Base-by-base conservation (phyloP, 2,797 vertebrate species). In the Eupleurogrammus muticus region DNA sequence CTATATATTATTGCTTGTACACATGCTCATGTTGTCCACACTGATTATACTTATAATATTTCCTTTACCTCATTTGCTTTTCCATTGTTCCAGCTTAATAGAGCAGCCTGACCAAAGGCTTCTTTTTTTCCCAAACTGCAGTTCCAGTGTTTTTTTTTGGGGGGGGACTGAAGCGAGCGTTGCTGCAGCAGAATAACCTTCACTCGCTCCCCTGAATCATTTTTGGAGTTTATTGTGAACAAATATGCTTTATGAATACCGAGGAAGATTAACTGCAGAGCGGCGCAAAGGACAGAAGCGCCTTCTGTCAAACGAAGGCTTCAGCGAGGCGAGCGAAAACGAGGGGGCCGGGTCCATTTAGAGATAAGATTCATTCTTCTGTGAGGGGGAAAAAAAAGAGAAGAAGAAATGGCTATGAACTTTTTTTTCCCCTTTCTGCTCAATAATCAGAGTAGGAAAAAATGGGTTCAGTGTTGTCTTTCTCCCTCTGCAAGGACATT, bases 351-450 rank as follows among this genome's bases (percentile, higher is more conserved):
- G 69, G 67, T 84, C 86, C 74, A 88, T 89, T 90, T 90, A 79
- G 69, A 90, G 92, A 94, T 93, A 92, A 91, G 86, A 92, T 86
- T 87, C 70, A 81, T 85, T 87, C 70, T 85, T 76, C 77, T 70
- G 63, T 54, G 46, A 66, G 63, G 4, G 76, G 75, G 77, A 78
- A 79, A 48, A 53, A 65, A 61, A 76, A 66, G 20, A 57, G 42
- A 42, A 50, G 10, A 75, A 64, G 72, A 77, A 38, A 76, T 66
- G 72, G 79, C 51, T 77, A 59, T 71, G 73, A 86, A 83, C 64
- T 83, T 90, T 73, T 57, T 36, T 34, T 28, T 28, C 28, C 28
- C 28, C 47, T 82, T 88, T 53, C 46, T 74, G 73, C 53, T 73
- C 76, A 85, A 87, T 89, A 87, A 89, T 87, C 82, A 84, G 66